Evolutionary conservation across 2,113 vertebrate species (phyloP).

Genomic region (Mesoclemmys tuberculata): DNA sequence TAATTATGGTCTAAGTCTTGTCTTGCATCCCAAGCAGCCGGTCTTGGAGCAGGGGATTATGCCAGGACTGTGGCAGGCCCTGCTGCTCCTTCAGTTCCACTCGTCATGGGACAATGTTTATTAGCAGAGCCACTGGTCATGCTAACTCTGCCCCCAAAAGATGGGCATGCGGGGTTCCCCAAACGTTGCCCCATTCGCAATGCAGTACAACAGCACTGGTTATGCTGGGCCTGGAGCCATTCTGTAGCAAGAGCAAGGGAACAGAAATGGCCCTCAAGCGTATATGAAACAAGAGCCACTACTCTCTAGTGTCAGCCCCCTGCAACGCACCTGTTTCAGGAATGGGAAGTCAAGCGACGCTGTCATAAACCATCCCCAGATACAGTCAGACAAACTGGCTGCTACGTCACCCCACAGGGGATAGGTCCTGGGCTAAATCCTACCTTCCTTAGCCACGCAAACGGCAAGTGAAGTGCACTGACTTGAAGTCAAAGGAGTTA

Average conservation of each 20-base stretch:
- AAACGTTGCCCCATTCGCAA: background rate
- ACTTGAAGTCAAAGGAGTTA: background rate
- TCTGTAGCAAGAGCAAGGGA: background rate
- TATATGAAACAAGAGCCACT: background rate
- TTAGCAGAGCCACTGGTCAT: background rate
- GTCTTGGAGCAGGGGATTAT: background rate
- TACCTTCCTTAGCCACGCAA: background rate
- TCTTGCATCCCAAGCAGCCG: background rate
- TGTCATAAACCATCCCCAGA: background rate
- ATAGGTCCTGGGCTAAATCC: background rate
- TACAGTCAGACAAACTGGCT: background rate
- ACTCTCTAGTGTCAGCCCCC: background rate
- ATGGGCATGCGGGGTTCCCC: fast-evolving
- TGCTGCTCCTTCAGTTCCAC: background rate
- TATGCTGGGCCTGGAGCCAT: fast-evolving
- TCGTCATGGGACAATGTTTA: fast-evolving
- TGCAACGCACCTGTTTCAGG: background rate
- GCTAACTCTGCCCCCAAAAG: background rate
- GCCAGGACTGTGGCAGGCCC: background rate
- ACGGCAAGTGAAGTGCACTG: constrained; percentile 1
- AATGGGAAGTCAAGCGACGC: fast-evolving
- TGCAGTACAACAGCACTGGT: background rate
- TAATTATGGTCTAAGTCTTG: background rate
- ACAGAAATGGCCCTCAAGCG: fast-evolving
- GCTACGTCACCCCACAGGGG: background rate